Evolutionary conservation across 2,797 vertebrate genomes (phyloP), one percentile per base, ranked within the genome.

Genomic region (Hemitrygon akajei): DNA sequence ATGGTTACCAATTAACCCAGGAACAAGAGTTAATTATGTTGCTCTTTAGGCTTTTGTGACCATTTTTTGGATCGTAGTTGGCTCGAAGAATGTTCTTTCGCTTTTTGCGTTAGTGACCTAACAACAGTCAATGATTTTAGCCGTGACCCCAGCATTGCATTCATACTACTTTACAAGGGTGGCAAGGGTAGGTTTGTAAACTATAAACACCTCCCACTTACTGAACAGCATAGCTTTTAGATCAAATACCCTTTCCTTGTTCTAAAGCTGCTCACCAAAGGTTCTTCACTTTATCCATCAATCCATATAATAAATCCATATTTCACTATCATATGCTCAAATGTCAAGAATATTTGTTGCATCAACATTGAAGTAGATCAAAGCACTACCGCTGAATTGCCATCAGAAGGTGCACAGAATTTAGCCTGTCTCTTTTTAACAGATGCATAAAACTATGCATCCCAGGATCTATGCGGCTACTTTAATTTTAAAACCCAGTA

Each of bases 401-500:
- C 91, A 47, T 66, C 86, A 66, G 75, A 75, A 30, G 40, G 25
- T 12, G 0, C 12, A 14, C 7, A 75, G 71, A 40, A 93, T 76
- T 75, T 37, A 73, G 20, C 69, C 89, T 6, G 58, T n/a, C n/a
- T 89, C 58, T 89, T 63, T 69, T 89, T 69, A 37, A 37, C 69
- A 18, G 86, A 6, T 40, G 25, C 86, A 34, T 87, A 87, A 89
- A 66, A 66, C n/a, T 63, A 0, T 89, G 63, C 14, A 66, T 89
- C 86, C 86, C 63, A 75, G 71, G 25, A 76, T 56, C 91, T 92
- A 56, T 56, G 91, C 40, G 18, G 40, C 91, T 73, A 92, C 91
- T 93, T 93, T 76, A 76, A 93, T 93, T 93, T 93, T 75, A 76
- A 93, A 93, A 47, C 91, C 69, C 69, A 76, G 71, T 93, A 76